Evolutionary conservation across 2,797 vertebrate genomes (phyloP).

Genomic region (Sebastes kiyomatsui): DNA sequence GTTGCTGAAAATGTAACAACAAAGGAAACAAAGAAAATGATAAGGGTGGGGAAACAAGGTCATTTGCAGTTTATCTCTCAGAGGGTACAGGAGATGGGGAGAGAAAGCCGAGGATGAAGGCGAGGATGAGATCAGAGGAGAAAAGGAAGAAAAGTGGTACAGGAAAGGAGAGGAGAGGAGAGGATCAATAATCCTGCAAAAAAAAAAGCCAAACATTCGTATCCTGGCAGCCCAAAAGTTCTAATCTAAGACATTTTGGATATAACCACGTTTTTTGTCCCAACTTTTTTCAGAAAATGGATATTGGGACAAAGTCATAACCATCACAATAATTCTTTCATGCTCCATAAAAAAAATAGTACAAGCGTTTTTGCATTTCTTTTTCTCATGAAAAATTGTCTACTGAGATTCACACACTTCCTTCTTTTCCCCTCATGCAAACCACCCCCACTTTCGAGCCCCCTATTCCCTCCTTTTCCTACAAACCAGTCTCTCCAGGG

Average conservation of each 20-base stretch:
- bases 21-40: slow-evolving; percentile 67
- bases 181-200: slow-evolving; percentile 54
- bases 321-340: background rate
- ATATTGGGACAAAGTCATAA: background rate
- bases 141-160: slow-evolving; percentile 11
- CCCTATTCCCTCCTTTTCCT: slow-evolving; percentile 35
- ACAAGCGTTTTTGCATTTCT: background rate
- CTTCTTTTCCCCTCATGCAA: slow-evolving; percentile 11
- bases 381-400: background rate
- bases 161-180: slow-evolving; percentile 34
- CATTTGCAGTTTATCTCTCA: slow-evolving; percentile 77
- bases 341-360: background rate
- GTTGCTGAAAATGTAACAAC: slow-evolving; percentile 70
- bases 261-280: background rate
- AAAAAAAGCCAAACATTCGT: slow-evolving; percentile 10
- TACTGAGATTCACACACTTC: slow-evolving; percentile 31
- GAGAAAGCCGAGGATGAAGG: slow-evolving; percentile 31
- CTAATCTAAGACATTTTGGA: background rate
- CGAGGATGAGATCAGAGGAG: slow-evolving; percentile 52
- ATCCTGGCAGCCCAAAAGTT: slow-evolving; percentile 1
- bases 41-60: slow-evolving; percentile 69
- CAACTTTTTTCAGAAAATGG: background rate
- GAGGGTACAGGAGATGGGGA: slow-evolving; percentile 40
- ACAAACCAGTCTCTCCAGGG: slow-evolving; percentile 64
- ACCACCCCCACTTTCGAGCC: slow-evolving; percentile 27